Percentiles rank a stretch among this genome's conserved stretches.
These are phyloP conservation scores for Hyperopisus bebe DNA, from an alignment of 2,113 vertebrate genomes.

Conservation along the genomic window DNA sequence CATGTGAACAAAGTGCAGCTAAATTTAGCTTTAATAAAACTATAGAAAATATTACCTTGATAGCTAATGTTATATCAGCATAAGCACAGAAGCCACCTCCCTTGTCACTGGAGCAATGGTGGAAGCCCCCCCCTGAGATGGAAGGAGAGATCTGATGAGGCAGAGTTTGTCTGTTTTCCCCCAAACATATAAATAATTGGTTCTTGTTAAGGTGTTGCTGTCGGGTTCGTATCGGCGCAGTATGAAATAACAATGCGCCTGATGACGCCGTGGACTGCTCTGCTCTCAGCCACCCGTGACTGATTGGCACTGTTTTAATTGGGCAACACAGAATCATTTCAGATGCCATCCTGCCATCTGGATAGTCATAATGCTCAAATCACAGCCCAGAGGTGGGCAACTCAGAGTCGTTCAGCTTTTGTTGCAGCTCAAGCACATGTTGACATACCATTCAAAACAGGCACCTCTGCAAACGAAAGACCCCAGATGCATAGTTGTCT, in stretches of 20 bases:
- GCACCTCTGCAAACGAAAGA: constrained; percentile 7
- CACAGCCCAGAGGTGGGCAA: constrained; percentile 19
- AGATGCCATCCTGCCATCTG: background rate
- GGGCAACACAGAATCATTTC: constrained; percentile 8
- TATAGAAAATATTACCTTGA: constrained; percentile 68
- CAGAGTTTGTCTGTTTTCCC: constrained; percentile 14
- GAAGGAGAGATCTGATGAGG: constrained; percentile 18
- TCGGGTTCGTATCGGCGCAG: background rate
- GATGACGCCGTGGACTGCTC: background rate
- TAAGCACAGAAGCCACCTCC: constrained; percentile 95
- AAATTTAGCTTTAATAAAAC: background rate
- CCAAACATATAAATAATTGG: constrained; percentile 22
- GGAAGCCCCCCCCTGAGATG: constrained; percentile 88
- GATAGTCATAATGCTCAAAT: constrained; percentile 19
- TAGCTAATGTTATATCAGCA: constrained; percentile 86
- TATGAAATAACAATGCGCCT: background rate
- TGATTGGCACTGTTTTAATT: constrained; percentile 26
- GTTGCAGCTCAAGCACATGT: constrained; percentile 23
- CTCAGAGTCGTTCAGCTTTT: constrained; percentile 32
- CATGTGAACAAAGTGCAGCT: background rate
- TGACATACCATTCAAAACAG: constrained; percentile 28
- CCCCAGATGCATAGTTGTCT: constrained; percentile 31
- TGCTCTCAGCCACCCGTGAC: background rate
- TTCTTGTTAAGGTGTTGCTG: constrained; percentile 1
- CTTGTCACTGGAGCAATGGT: constrained; percentile 88